Evolutionary conservation across 92 coral and sea anemone genomes (phyloP).

Genomic region (Epizoanthus ramosus): DNA sequence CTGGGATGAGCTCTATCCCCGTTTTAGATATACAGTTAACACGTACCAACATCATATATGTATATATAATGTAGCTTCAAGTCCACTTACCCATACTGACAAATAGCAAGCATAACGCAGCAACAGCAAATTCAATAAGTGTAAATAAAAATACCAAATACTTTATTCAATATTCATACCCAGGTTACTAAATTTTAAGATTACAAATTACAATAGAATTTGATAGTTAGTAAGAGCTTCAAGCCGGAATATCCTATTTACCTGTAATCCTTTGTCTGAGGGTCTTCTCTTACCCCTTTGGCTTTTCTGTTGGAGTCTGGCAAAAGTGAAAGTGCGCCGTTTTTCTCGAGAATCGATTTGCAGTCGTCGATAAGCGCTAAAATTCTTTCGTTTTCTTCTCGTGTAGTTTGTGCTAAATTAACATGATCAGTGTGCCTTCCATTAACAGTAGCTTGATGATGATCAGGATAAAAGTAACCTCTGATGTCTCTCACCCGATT

Average conservation of each 20-base stretch:
- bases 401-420: not conserved
- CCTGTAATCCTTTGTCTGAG: not conserved
- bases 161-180: too few species aligned
- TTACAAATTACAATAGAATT: too few species aligned
- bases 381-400: not conserved
- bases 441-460: not conserved
- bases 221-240: too few species aligned
- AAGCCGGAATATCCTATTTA: not conserved
- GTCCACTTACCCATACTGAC: too few species aligned
- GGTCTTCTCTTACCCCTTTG: not conserved
- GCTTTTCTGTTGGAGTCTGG: not conserved
- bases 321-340: not conserved
- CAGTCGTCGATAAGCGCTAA: not conserved
- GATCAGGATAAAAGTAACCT: not conserved
- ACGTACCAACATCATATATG: too few species aligned
- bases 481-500: not conserved
- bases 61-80: too few species aligned
- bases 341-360: not conserved
- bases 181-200: too few species aligned
- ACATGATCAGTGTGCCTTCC: slow-evolving; percentile 9
- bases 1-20: too few species aligned
- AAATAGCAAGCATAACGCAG: too few species aligned
- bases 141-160: too few species aligned
- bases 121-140: too few species aligned
- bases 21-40: too few species aligned